Conservation (phyloP, 2,888 invertebrate species). For the Alsophila aescularia region DNA sequence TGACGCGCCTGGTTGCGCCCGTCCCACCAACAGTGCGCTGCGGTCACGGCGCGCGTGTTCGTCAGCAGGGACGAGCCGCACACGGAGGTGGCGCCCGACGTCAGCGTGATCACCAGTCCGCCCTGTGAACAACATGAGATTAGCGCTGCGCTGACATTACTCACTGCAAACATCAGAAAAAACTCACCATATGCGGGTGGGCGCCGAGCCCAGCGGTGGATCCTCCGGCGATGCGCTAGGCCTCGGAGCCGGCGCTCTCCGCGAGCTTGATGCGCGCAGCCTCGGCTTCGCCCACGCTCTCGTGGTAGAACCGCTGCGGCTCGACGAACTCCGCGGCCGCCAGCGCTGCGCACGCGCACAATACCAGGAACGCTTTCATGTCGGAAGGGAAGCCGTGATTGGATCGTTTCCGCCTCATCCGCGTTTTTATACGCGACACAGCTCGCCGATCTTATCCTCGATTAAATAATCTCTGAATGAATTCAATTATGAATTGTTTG, state of each 20-base stretch:
- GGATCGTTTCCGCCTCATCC: not conserved
- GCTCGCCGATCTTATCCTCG: constrained; percentile 4
- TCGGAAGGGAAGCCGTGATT: not conserved
- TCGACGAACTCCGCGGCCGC: not conserved
- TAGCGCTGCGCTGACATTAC: not conserved
- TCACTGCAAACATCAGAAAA: too few species aligned
- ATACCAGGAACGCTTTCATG: too few species aligned
- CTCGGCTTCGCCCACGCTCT: too few species aligned
- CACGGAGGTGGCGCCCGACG: constrained; percentile 44
- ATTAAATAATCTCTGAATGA: too few species aligned
- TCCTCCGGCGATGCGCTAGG: constrained; percentile 39
- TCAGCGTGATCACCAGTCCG: constrained; percentile 48
- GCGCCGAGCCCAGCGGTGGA: constrained; percentile 32
- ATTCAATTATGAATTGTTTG: too few species aligned
- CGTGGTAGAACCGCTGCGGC: constrained; percentile 23
- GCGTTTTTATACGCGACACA: not conserved
- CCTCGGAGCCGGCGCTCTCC: constrained; percentile 2
- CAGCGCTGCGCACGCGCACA: not conserved
- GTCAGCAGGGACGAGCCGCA: constrained; percentile 50
- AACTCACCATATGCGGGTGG: constrained; percentile 34
- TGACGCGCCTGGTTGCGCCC: too few species aligned
- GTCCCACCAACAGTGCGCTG: too few species aligned
- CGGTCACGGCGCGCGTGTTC: too few species aligned
- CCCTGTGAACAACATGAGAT: constrained; percentile 26
- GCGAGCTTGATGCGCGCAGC: constrained; percentile 38